These are phyloP conservation scores for Crypturellus tataupa DNA, from an alignment of 2,797 vertebrate species.

Conservation along the genomic window DNA sequence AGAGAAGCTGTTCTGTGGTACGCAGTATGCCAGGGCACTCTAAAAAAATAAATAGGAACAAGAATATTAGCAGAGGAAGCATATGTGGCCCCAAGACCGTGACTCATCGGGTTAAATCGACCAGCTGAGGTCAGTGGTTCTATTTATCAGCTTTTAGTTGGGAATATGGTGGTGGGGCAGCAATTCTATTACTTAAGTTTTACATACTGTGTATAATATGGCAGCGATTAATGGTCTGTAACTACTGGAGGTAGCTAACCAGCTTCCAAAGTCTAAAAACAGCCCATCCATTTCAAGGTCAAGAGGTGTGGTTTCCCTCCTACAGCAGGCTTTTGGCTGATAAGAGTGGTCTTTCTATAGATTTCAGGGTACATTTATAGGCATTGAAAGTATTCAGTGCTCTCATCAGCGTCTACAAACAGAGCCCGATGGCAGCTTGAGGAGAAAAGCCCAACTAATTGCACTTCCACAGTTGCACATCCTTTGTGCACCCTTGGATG, in stretches of 20 bases:
- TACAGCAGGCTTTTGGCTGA: conserved; percentile 6
- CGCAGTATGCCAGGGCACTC: conserved; percentile 29
- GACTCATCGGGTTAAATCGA: conserved; percentile 66
- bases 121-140: conserved; percentile 74
- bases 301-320: conserved; percentile 39
- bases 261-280: too few relatives aligned
- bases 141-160: conserved; percentile 64
- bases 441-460: conserved; percentile 17
- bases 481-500: rapidly evolving
- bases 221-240: conserved; percentile 50
- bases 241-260: not conserved
- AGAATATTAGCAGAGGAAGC: conserved; percentile 65
- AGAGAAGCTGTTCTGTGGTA: conserved; percentile 50
- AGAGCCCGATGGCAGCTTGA: not conserved
- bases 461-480: not conserved
- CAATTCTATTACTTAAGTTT: conserved; percentile 70
- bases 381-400: conserved; percentile 8
- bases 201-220: conserved; percentile 48
- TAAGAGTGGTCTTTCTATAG: not conserved
- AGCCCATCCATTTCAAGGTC: conserved; percentile 50
- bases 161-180: conserved; percentile 15
- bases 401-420: not conserved
- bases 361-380: not conserved
- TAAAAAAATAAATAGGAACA: conserved; percentile 70
- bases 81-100: conserved; percentile 54